Conservation (phyloP, 2,888 invertebrate species). For the Acrobasis suavella region DNA sequence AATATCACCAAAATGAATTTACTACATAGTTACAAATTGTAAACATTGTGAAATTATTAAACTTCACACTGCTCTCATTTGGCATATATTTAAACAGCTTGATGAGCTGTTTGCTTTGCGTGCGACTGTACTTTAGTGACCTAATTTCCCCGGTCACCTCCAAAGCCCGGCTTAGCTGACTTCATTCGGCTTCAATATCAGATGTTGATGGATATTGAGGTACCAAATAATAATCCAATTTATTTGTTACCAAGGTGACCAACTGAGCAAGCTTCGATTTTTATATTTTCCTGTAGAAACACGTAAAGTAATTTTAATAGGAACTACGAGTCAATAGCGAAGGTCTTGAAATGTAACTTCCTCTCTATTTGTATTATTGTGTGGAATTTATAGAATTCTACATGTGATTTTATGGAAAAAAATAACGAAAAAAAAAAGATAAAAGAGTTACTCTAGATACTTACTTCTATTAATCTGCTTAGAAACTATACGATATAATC, state of each 20-base stretch:
- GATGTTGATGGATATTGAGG: slow-evolving; percentile 16
- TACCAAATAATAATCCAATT: slow-evolving; percentile 18
- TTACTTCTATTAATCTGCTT: too few species aligned
- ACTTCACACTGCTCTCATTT: neutral
- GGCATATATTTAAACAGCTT: slow-evolving; percentile 11
- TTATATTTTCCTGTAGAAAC: too few species aligned
- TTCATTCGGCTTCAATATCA: slow-evolving; percentile 36
- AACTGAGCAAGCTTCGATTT: too few species aligned
- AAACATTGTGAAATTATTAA: slow-evolving; percentile 13
- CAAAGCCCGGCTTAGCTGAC: slow-evolving; percentile 52
- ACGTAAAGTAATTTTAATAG: too few species aligned
- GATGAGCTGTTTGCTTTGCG: slow-evolving; percentile 12
- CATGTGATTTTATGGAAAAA: too few species aligned
- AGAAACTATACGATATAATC: too few species aligned
- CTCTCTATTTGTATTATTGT: too few species aligned
- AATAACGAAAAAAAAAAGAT: too few species aligned
- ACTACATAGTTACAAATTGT: slow-evolving; percentile 1
- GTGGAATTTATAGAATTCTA: too few species aligned
- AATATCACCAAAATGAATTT: slow-evolving; percentile 4
- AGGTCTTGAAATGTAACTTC: too few species aligned
- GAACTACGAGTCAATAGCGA: too few species aligned
- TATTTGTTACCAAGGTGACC: neutral
- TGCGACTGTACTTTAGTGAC: slow-evolving; percentile 34
- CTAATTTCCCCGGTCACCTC: slow-evolving; percentile 51
- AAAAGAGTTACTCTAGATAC: too few species aligned